Conservation (phyloP, 2,797 vertebrate genomes). For the Macroramphosus scolopax region DNA sequence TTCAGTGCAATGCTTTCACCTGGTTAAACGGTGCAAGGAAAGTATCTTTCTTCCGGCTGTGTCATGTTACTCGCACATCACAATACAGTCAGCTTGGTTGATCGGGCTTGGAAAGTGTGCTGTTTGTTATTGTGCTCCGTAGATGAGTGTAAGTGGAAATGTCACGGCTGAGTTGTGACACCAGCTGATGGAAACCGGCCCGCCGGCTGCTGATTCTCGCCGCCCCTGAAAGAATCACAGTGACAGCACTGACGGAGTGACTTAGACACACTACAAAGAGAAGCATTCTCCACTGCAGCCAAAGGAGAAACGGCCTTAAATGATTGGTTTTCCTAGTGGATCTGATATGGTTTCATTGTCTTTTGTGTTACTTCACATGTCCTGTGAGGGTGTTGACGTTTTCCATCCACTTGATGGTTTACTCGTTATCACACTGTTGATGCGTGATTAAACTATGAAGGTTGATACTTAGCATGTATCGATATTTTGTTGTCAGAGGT, state of each 20-base stretch:
- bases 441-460: no score
- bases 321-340: conserved; percentile 3
- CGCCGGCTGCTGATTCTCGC: conserved; percentile 20
- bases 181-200: conserved; percentile 57
- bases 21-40: no score
- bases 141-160: conserved; percentile 8
- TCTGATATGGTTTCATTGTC: no score
- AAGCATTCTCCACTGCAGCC: conserved; percentile 12
- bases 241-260: conserved; percentile 16
- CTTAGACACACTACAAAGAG: conserved; percentile 30
- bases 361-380: no score
- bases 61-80: no score
- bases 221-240: conserved; percentile 3
- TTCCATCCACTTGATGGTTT: no score
- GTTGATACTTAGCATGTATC: no score
- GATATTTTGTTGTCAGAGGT: no score
- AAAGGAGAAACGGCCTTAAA: conserved; percentile 16
- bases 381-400: no score
- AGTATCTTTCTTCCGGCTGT: no score
- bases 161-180: conserved; percentile 30
- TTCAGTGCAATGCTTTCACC: no score
- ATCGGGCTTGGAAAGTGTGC: neutral
- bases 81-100: neutral
- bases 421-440: no score
- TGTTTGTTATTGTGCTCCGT: neutral